Evolutionary conservation across 2,113 vertebrate genomes (phyloP), one percentile per base, ranked within the genome.

Genomic region (Vimba vimba): DNA sequence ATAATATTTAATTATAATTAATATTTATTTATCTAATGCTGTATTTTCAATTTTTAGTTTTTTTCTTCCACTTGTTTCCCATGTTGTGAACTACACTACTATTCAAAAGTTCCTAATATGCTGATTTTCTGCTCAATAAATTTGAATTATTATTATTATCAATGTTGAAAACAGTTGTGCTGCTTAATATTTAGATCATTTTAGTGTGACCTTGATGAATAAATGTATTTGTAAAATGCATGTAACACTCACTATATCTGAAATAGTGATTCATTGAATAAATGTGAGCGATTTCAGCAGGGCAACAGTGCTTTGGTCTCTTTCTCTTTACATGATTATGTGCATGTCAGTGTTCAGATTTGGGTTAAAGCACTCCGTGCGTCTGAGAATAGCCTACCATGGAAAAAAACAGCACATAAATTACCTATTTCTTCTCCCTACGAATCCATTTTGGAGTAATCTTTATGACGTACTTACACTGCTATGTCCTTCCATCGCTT

Each of bases 401-500:
- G 62, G 80, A 82, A 82, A 82, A 36, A 82, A 82, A 69, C 62
- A 36, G 45, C 62, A 82, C 62, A n/a, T 69, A 50, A 81, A 47
- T 81, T 47, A 66, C 79, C 8, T 80, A 59, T 66, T 45, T 64
- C 47, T 77, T 77, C 50, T 77, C 75, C 75, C 59, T 82, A 62
- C 15, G 15, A 81, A 81, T 82, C 62, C 43, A 21, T 69, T 30
- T 64, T 68, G 60, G 23, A 66, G 80, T 69, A 69, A 36, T 82
- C 80, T 69, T 69, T 50, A 82, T 82, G 80, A 82, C 25, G 27
- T 69, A 68, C 80, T 82, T 52, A 15, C 79, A 23, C 43, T 52
- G 79, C 62, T 69, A 82, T 69, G 79, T 82, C 62, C 62, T 68
- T 82, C 62, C 25, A 82, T 82, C 27, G 62, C 62, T 82, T 55